Evolutionary conservation across 2,888 invertebrate genomes (phyloP), one percentile per base, ranked within the genome.

Genomic region (Napeogenes inachia): DNA sequence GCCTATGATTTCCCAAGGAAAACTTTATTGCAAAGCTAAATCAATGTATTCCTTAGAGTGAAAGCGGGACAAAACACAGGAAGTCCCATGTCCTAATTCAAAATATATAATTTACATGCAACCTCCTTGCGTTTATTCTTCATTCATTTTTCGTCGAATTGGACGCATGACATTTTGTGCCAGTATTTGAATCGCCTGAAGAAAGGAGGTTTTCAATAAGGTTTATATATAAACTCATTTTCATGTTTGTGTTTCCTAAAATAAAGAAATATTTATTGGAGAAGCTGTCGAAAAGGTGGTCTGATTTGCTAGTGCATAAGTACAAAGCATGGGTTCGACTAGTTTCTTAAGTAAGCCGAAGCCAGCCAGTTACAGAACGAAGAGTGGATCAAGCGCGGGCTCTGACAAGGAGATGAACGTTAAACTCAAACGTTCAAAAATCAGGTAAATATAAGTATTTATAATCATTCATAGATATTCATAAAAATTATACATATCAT

Each of bases 371-470:
- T 88, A 83, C 63, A 79, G 84, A 71, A 79, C 78, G 35, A 89
- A 88, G 71, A 89, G 89, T 68, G 89, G 87, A 10, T 89, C 89
- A 57, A 88, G 87, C 72, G 82, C 73, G 4, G 87, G 89, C 2
- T 87, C 87, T 2, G 91, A 91, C 63, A 91, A 87, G 66, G 91
- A 91, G 64, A 85, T 87, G 80, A 86, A 82, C 68, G 89, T 85
- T 32, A 91, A 90, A 64, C 74, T 89, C 65, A 83, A 84, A 61
- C 80, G 85, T 47, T 77, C 78, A 10, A 90, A 90, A 76, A 83
- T 89, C 64, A 81, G 89, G 90, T 80, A 74, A 78, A 78, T 74
- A 63, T 50, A 47, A 4, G 21, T 21, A 1, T 21, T 21, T 21
- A 21, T 21, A 21, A 21, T 21, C n/a, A n/a, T n/a, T n/a, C n/a